These are phyloP conservation scores for Caenorhabditis remanei DNA, from an alignment of 1,140 invertebrate genomes.

Conservation along the genomic window DNA sequence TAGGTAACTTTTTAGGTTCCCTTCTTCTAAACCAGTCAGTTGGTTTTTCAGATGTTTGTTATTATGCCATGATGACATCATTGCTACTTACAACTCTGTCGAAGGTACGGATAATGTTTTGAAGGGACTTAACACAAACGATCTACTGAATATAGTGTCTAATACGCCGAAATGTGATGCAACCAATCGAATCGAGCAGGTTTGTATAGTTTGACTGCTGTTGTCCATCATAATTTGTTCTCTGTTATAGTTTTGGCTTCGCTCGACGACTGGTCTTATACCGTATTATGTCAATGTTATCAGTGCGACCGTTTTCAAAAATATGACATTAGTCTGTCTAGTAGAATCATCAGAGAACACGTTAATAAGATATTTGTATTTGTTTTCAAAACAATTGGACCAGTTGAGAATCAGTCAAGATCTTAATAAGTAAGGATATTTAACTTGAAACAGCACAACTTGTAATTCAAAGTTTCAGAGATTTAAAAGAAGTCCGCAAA, in stretches of 20 bases:
- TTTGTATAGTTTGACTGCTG: background rate
- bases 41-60: background rate
- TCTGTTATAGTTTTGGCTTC: conserved; percentile 37
- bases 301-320: conserved; percentile 33
- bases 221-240: background rate
- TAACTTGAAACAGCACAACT: background rate
- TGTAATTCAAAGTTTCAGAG: background rate
- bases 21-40: background rate
- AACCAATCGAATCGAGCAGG: conserved; percentile 28
- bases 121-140: background rate
- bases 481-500: conserved; percentile 27
- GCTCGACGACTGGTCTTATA: conserved; percentile 10
- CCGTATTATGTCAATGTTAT: conserved; percentile 49
- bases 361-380: conserved; percentile 22
- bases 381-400: conserved; percentile 36
- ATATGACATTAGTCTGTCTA: conserved; percentile 19
- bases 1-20: background rate
- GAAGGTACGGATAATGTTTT: background rate
- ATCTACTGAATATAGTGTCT: conserved; percentile 13
- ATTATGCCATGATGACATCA: conserved; percentile 1
- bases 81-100: conserved; percentile 18
- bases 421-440: background rate
- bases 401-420: conserved; percentile 21
- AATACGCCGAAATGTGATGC: conserved; percentile 33
- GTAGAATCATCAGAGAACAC: conserved; percentile 39